phyloP scores from a whole-genome alignment of 2,888 invertebrate genomes.

The Tridacna crocea region DNA sequence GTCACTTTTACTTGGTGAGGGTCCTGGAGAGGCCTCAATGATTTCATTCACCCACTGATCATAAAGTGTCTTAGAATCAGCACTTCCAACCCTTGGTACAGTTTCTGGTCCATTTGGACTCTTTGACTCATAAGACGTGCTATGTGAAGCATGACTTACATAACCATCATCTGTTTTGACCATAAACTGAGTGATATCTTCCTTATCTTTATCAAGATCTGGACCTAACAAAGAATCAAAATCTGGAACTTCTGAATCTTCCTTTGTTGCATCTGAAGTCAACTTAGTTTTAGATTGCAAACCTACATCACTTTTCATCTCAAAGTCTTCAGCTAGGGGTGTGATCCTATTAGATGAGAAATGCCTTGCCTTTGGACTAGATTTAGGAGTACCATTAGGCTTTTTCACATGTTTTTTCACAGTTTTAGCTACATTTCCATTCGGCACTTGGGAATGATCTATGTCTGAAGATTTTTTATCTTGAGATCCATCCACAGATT shows the following conservation, averaged over 20 bases:
- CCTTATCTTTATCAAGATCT: conserved; percentile 9
- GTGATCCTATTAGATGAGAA: conserved; percentile 54
- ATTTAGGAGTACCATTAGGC: conserved; percentile 69
- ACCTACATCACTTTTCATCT: conserved; percentile 30
- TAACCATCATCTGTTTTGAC: conserved; percentile 48
- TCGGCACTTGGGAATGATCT: conserved; percentile 54
- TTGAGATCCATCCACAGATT: conserved; percentile 30
- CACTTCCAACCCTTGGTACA: conserved; percentile 40
- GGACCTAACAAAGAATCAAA: conserved; percentile 10
- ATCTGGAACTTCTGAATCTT: conserved; percentile 11
- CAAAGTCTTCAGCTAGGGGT: conserved; percentile 42
- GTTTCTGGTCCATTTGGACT: conserved; percentile 15
- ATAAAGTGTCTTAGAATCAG: conserved; percentile 57
- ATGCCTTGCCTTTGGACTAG: conserved; percentile 67
- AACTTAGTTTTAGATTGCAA: conserved; percentile 14
- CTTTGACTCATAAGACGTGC: conserved; percentile 17
- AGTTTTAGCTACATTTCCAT: conserved; percentile 62
- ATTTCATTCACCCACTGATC: conserved; percentile 63
- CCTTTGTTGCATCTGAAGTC: conserved; percentile 2
- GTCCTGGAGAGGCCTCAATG: conserved; percentile 44
- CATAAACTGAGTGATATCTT: conserved; percentile 28
- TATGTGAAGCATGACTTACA: conserved; percentile 51
- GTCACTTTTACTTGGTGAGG: conserved; percentile 47
- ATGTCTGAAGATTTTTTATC: conserved; percentile 26
- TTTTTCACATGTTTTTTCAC: conserved; percentile 67